Evolutionary conservation across 2,113 vertebrate genomes (phyloP).

Genomic region (Sarotherodon lohbergeri): DNA sequence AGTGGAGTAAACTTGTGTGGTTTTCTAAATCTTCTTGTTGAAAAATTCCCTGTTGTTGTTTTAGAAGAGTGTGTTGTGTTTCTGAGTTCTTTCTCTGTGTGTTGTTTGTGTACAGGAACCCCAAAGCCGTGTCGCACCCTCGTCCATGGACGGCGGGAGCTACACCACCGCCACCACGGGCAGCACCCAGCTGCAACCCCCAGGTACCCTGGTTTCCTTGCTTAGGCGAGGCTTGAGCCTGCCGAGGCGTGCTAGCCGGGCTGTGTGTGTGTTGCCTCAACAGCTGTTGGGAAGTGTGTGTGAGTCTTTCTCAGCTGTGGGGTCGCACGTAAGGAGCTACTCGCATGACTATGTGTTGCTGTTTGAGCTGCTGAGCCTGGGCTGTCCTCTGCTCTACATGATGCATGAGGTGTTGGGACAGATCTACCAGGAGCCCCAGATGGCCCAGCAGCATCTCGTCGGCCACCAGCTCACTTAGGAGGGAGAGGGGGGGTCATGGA

Average conservation of each 20-base stretch:
- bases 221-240: constrained; percentile 80
- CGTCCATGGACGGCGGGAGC: constrained; percentile 50
- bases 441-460: constrained; percentile 2
- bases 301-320: constrained; percentile 68
- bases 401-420: constrained; percentile 82
- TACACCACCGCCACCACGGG: constrained; percentile 34
- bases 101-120: constrained; percentile 23
- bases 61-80: neutral
- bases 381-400: constrained; percentile 83
- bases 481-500: neutral
- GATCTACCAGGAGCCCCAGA: constrained; percentile 79
- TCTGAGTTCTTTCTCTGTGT: neutral
- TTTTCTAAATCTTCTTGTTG: neutral
- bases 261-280: constrained; percentile 75
- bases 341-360: constrained; percentile 84
- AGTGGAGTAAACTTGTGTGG: neutral
- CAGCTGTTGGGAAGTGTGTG: constrained; percentile 76
- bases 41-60: neutral
- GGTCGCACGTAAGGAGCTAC: constrained; percentile 82
- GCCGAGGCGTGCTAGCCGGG: constrained; percentile 77
- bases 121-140: neutral
- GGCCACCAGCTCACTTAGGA: neutral
- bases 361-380: constrained; percentile 88
- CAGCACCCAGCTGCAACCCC: constrained; percentile 72
- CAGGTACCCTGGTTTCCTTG: constrained; percentile 93